Percentiles rank a stretch among this genome's conserved stretches.
Evolutionary conservation across 2,113 vertebrate species (phyloP).

Genomic region (Syngnathoides biaculeatus): DNA sequence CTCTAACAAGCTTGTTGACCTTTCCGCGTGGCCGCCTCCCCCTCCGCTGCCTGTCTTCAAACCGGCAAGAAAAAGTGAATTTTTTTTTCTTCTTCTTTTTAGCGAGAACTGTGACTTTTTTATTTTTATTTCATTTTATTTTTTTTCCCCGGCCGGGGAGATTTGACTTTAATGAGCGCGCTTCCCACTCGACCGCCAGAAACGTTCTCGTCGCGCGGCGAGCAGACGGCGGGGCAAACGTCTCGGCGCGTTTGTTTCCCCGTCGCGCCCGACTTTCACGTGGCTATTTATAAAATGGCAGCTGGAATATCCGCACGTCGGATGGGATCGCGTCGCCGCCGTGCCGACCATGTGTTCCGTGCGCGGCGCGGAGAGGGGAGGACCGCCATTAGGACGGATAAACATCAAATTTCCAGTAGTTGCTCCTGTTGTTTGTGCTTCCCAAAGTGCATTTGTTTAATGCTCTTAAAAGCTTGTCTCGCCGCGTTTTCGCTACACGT

Average conservation of each 20-base stretch:
- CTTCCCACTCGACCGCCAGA: conserved; percentile 30
- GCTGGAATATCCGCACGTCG: conserved; percentile 64
- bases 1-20: conserved; percentile 75
- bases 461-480: conserved; percentile 76
- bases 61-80: conserved; percentile 30
- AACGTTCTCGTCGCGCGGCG: conserved; percentile 10
- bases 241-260: conserved; percentile 62
- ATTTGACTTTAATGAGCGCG: conserved; percentile 52
- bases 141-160: conserved; percentile 3
- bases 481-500: conserved; percentile 59
- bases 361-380: conserved; percentile 39
- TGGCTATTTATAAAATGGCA: conserved; percentile 68
- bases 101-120: conserved; percentile 36
- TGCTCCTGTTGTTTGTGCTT: conserved; percentile 26
- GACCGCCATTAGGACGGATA: conserved; percentile 69
- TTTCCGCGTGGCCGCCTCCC: conserved; percentile 60
- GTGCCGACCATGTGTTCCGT: conserved; percentile 59
- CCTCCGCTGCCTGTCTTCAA: conserved; percentile 38
- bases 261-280: conserved; percentile 60
- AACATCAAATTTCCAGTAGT: conserved; percentile 57
- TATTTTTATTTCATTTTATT: too few relatives aligned
- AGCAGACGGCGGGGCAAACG: conserved; percentile 64
- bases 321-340: conserved; percentile 55
- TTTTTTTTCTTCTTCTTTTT: conserved; percentile 17
- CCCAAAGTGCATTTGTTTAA: conserved; percentile 73